Evolutionary conservation across 2,797 vertebrate species (phyloP).

Genomic region (Gymnothorax reevesii): DNA sequence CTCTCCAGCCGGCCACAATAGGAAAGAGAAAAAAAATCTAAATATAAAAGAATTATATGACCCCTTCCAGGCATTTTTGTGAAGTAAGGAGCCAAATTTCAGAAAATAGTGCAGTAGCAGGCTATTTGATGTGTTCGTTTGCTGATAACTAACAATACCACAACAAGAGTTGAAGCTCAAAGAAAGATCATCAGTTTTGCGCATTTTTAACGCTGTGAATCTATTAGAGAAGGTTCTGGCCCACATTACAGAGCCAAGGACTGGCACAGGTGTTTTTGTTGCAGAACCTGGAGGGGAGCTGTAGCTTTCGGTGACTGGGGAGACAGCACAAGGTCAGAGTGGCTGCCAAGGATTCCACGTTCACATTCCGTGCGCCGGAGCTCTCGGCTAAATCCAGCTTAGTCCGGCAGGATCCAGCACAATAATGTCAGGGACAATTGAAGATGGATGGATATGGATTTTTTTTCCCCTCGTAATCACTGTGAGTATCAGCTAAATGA

Average conservation of each 20-base stretch:
- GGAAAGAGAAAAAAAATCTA: background rate
- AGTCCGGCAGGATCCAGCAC: conserved; percentile 22
- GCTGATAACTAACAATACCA: background rate
- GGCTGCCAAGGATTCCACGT: conserved; percentile 27
- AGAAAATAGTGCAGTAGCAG: background rate
- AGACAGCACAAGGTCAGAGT: conserved; percentile 42
- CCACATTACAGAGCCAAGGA: conserved; percentile 27
- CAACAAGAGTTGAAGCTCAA: background rate
- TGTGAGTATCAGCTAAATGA: conserved; percentile 29
- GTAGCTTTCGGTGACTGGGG: conserved; percentile 13
- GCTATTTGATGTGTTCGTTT: background rate
- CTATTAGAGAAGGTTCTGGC: conserved; percentile 26
- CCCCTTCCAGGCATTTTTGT: background rate
- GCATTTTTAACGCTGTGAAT: background rate
- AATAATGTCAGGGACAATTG: conserved; percentile 30
- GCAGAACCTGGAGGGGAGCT: conserved; percentile 25
- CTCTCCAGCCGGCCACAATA: too few relatives aligned
- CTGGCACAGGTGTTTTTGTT: conserved; percentile 23
- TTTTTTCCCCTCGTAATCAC: conserved; percentile 24
- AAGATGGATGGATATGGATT: conserved; percentile 25
- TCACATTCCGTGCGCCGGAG: background rate
- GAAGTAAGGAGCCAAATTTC: background rate
- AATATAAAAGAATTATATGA: background rate
- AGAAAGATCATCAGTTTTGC: background rate
- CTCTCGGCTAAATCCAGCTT: background rate